Base-by-base conservation (phyloP, 2,113 vertebrate species). In the Brachyhypopomus occidentalis region DNA sequence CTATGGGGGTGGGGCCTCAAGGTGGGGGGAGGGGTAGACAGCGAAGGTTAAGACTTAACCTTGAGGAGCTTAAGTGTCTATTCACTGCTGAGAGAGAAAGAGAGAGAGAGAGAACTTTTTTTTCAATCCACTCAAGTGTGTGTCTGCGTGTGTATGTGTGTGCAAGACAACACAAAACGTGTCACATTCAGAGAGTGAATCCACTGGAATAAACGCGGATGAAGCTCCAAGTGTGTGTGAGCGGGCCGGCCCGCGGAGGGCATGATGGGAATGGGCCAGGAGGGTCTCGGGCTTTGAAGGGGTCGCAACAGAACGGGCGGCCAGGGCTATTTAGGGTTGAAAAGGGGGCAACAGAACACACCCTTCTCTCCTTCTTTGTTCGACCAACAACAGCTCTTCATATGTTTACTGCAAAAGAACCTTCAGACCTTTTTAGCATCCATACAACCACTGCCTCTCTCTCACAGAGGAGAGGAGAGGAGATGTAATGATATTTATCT, bases 131-230 rank as follows among this genome's bases (percentile, higher is more conserved):
- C 67, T 85, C 67, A 19, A 85, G 84, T 74, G 78, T 74, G 59
- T 48, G 78, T 78, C 56, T 64, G 41, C 41, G 45, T 76, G 74
- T 63, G 20, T 60, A 58, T 63, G 74, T 62, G 58, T 62, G 74
- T 63, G 69, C 52, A 77, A 95, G 93, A 94, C 95, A 95, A 96
- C 95, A 98, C 96, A 98, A 98, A 97, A 98, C 95, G 96, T 98
- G 96, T 99, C 97, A 98, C 97, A 99, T 99, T 99, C 98, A 99
- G 94, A 96, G 94, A 98, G 97, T 99, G 98, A 99, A 99, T 95
- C 96, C 96, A 97, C 96, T 98, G 98, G 97, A 98, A 99, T 90
- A 96, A 98, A 98, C 94, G 95, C 94, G 94, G 95, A 94, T 94
- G 95, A 98, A 98, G 95, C 96, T 96, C 96, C 95, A 97, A 96